phyloP scores from a whole-genome alignment of 2,888 invertebrate genomes.

The Acronicta alni region DNA sequence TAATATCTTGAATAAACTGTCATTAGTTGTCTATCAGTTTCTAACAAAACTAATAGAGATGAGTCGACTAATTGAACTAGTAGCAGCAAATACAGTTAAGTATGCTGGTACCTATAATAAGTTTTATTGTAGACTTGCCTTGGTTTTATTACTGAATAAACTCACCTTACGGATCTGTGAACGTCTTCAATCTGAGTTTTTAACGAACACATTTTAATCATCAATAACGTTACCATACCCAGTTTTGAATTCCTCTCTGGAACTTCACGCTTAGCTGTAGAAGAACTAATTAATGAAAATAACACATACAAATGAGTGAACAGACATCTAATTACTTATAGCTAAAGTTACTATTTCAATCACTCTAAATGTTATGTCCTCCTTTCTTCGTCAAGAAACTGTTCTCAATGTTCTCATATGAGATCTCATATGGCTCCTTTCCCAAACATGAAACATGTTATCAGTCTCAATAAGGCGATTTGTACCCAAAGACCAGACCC shows the following conservation, averaged over 20 bases:
- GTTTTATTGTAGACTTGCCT: no score
- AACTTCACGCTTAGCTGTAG: no score
- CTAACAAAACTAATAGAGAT: slow-evolving; percentile 2
- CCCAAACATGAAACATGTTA: slow-evolving; percentile 23
- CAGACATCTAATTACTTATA: not conserved
- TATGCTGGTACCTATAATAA: not conserved
- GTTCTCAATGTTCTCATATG: not conserved
- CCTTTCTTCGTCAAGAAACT: slow-evolving; percentile 6
- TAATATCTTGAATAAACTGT: slow-evolving; percentile 40
- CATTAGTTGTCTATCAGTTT: slow-evolving; percentile 33
- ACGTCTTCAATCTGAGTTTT: no score
- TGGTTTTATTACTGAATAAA: no score
- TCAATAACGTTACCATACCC: no score
- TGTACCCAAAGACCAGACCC: slow-evolving; percentile 54
- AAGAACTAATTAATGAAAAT: no score
- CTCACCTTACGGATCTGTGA: no score
- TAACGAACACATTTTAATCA: no score
- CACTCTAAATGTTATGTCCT: not conserved
- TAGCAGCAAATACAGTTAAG: not conserved
- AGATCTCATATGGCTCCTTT: not conserved
- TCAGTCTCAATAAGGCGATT: slow-evolving; percentile 52
- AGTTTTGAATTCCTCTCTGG: no score
- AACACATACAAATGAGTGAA: no score
- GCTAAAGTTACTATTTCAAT: not conserved
- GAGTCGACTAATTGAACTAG: slow-evolving; percentile 1